These are phyloP conservation scores for Lacerta viridis DNA, from an alignment of 2,797 vertebrate species.

Conservation along the genomic window DNA sequence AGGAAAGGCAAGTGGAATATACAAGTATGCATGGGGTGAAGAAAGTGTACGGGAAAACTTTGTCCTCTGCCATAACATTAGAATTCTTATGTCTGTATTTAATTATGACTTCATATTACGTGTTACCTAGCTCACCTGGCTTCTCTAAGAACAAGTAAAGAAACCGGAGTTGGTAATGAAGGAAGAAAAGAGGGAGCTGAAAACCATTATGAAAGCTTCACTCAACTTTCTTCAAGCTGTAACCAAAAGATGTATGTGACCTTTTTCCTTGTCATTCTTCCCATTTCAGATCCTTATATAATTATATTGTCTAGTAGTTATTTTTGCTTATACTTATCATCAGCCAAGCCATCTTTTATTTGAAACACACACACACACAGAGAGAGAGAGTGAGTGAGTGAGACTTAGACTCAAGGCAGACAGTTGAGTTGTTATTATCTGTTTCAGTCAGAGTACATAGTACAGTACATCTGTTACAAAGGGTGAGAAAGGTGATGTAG, in stretches of 20 bases:
- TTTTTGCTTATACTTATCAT: not conserved
- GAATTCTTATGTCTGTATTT: too few species aligned
- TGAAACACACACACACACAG: not conserved
- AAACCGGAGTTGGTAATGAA: too few species aligned
- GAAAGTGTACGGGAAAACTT: too few species aligned
- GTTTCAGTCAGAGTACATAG: not conserved
- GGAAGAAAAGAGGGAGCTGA: too few species aligned
- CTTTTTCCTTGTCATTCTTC: not conserved
- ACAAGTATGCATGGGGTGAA: too few species aligned
- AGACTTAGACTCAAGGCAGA: not conserved
- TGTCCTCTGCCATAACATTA: too few species aligned
- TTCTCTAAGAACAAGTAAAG: not conserved
- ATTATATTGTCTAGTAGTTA: not conserved
- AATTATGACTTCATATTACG: too few species aligned
- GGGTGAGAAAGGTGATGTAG: slow-evolving; percentile 7
- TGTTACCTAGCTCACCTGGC: not conserved
- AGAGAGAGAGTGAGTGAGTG: not conserved
- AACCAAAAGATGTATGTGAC: not conserved
- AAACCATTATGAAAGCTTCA: not conserved
- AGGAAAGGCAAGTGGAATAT: too few species aligned
- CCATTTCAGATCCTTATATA: not conserved
- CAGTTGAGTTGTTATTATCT: not conserved
- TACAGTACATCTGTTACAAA: slow-evolving; percentile 21
- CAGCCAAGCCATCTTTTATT: not conserved
- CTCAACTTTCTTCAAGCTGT: not conserved